Evolutionary conservation across 1,140 invertebrate genomes (phyloP).

Genomic region (Heliconius hermathena): DNA sequence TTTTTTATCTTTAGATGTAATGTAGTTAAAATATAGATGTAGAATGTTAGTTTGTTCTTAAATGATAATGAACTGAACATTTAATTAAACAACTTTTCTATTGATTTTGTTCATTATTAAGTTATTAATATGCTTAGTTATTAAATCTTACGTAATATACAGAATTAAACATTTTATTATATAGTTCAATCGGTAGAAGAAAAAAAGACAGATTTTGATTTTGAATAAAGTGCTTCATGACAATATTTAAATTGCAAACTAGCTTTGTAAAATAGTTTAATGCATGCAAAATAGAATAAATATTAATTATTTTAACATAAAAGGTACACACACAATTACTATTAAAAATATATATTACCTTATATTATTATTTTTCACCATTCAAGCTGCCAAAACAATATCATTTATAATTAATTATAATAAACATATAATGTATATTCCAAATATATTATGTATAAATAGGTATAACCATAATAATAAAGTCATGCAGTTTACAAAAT

Average conservation of each 20-base stretch:
- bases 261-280: neutral
- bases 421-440: neutral
- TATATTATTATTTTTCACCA: slow-evolving; percentile 6
- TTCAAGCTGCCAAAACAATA: slow-evolving; percentile 2
- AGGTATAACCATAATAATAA: neutral
- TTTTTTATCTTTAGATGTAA: too few species aligned
- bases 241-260: neutral
- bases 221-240: too few species aligned
- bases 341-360: neutral
- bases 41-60: too few species aligned
- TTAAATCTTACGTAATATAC: neutral
- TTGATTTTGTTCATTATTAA: neutral
- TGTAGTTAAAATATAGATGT: too few species aligned
- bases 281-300: too few species aligned
- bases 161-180: neutral
- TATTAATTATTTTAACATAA: neutral
- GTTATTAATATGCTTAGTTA: neutral
- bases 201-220: neutral
- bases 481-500: neutral
- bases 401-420: slow-evolving; percentile 10
- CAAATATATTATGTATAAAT: slow-evolving; percentile 13
- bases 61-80: too few species aligned
- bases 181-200: neutral
- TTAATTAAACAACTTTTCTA: neutral
- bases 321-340: neutral